Percentiles rank a stretch among this genome's conserved stretches.
phyloP scores from a whole-genome alignment of 2,797 vertebrate species.

The Microchirus variegatus region DNA sequence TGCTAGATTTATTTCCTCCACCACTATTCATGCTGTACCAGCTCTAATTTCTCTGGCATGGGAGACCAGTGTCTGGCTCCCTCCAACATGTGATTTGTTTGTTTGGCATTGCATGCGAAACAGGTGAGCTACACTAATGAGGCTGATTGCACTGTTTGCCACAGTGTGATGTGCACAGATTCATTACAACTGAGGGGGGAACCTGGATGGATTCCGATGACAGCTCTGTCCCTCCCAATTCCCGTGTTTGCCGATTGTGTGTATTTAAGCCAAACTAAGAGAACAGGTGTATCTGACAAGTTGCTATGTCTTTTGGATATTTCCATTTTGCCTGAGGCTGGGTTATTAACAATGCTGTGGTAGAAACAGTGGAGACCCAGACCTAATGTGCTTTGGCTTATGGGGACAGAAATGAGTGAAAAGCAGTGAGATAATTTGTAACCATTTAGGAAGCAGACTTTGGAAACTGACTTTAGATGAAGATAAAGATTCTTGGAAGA shows the following conservation, averaged over 20 bases:
- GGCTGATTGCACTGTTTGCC: constrained; percentile 43
- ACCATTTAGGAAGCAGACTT: constrained; percentile 30
- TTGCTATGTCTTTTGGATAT: constrained; percentile 5
- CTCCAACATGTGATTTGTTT: constrained; percentile 56
- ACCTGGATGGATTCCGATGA: constrained; percentile 31
- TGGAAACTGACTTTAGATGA: constrained; percentile 30
- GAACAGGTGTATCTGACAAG: constrained; percentile 1
- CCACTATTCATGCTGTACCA: constrained; percentile 8
- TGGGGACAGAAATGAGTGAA: constrained; percentile 4
- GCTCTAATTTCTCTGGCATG: constrained; percentile 39
- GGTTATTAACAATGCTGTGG: constrained; percentile 7
- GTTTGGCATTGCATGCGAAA: constrained; percentile 53
- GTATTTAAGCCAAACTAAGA: constrained; percentile 14
- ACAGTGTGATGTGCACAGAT: constrained; percentile 29
- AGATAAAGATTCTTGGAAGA: constrained; percentile 58
- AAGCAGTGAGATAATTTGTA: constrained; percentile 34
- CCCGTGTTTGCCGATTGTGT: constrained; percentile 12
- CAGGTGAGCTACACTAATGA: constrained; percentile 68
- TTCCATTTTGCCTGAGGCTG: constrained; percentile 12
- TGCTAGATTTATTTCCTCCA: constrained; percentile 2
- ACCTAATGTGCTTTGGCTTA: constrained; percentile 12
- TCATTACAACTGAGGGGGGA: constrained; percentile 31
- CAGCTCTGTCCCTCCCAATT: constrained; percentile 24
- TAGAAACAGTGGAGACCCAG: not conserved
- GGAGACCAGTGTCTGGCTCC: constrained; percentile 20